phyloP scores from a whole-genome alignment of 35 echinoderm and acorn worm genomes.

The Apostichopus californicus region DNA sequence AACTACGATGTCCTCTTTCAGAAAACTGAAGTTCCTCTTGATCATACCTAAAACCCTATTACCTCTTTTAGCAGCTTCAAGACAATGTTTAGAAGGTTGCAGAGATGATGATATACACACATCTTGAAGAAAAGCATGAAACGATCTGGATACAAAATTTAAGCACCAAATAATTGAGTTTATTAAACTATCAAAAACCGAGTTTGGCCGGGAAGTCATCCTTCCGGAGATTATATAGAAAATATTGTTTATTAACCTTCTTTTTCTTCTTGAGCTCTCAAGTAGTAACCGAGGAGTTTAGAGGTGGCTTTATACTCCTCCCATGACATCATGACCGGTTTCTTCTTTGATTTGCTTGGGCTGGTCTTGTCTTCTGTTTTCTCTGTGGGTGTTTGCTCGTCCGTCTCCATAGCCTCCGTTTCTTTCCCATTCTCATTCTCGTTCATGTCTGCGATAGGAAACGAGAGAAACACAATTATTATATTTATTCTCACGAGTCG shows the following conservation, averaged over 20 bases:
- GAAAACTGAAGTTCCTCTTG: too few relatives aligned
- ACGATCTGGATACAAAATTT: too few relatives aligned
- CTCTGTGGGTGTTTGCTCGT: constrained; percentile 53
- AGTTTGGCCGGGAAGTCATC: too few relatives aligned
- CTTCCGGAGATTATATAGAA: not conserved
- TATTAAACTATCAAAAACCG: too few relatives aligned
- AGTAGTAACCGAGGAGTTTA: constrained; percentile 75
- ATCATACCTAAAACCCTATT: too few relatives aligned
- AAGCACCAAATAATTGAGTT: too few relatives aligned
- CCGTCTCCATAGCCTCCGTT: constrained; percentile 79
- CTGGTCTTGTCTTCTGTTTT: constrained; percentile 39
- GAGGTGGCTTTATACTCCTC: constrained; percentile 93
- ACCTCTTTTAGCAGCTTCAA: too few relatives aligned
- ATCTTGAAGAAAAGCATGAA: too few relatives aligned
- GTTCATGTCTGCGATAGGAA: not conserved
- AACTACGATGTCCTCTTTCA: too few relatives aligned
- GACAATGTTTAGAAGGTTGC: too few relatives aligned
- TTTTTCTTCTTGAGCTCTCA: constrained; percentile 92
- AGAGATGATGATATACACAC: too few relatives aligned
- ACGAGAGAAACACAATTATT: not conserved
- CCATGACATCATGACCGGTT: constrained; percentile 80
- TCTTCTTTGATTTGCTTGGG: constrained; percentile 62
- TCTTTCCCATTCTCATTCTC: constrained; percentile 54
- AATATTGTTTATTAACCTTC: constrained; percentile 11
- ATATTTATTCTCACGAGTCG: too few relatives aligned